Conservation (phyloP, 2,113 vertebrate genomes). For the Ceuthmochares aereus region DNA sequence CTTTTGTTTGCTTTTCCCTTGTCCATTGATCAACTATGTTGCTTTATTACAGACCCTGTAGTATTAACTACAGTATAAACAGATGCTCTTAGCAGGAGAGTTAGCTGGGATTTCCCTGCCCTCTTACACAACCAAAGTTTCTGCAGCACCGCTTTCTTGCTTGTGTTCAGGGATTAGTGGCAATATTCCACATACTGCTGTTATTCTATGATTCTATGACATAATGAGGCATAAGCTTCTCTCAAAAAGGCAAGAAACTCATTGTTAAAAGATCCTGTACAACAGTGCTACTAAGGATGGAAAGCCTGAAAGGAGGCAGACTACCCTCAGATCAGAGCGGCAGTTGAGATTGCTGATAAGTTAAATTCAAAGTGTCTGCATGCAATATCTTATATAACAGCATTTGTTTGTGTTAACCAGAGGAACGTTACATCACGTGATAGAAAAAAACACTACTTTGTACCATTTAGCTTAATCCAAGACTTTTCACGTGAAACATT, state of each 20-base stretch:
- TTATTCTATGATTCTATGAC: too few relatives aligned
- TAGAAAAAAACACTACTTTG: background rate
- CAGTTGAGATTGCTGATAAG: background rate
- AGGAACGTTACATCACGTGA: slow-evolving; percentile 10
- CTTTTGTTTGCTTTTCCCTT: slow-evolving; percentile 53
- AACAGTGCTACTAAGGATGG: background rate
- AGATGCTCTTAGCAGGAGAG: slow-evolving; percentile 33
- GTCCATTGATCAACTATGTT: slow-evolving; percentile 18
- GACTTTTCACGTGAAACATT: slow-evolving; percentile 64
- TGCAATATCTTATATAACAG: background rate
- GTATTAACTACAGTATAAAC: slow-evolving; percentile 45
- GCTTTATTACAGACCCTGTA: slow-evolving; percentile 27
- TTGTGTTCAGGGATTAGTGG: slow-evolving; percentile 57
- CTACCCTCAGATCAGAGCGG: background rate
- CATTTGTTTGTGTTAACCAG: background rate
- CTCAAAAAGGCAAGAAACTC: background rate
- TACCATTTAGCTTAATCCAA: background rate
- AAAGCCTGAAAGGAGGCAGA: background rate
- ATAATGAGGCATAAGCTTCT: slow-evolving; percentile 10
- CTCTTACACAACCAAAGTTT: background rate
- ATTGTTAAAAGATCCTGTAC: background rate
- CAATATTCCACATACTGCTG: slow-evolving; percentile 47
- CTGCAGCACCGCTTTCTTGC: slow-evolving; percentile 20
- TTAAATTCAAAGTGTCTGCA: background rate
- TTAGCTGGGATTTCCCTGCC: slow-evolving; percentile 26